A percentile compares a stretch with the other conserved stretches of the same genome.
Evolutionary conservation across 2,113 vertebrate species (phyloP).

Genomic region (Psittacara wagleri): DNA sequence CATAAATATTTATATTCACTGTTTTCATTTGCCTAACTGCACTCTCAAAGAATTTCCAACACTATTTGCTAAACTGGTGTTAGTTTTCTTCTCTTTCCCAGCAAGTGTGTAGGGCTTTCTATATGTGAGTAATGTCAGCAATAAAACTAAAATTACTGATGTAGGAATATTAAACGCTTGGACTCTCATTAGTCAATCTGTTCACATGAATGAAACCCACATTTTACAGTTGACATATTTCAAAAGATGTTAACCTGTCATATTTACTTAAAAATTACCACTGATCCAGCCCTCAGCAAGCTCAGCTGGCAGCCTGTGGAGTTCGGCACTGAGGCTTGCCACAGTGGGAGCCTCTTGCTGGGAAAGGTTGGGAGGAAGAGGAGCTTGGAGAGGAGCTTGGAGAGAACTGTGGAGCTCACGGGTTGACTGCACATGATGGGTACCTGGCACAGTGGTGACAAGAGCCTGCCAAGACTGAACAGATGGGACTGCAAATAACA

Average conservation of each 20-base stretch:
- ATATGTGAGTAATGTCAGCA: background rate
- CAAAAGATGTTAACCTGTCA: background rate
- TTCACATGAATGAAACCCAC: background rate
- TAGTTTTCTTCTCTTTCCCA: background rate
- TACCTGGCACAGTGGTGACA: background rate
- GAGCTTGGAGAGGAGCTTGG: background rate
- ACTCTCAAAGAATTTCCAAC: background rate
- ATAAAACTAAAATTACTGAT: background rate
- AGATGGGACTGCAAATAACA: background rate
- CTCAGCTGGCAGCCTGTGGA: background rate
- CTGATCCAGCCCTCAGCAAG: background rate
- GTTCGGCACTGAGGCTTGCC: background rate
- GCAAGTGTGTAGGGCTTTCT: background rate
- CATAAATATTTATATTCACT: background rate
- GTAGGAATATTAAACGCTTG: background rate
- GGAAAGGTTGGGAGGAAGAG: background rate
- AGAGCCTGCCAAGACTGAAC: background rate
- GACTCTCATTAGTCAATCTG: background rate
- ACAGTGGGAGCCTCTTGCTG: background rate
- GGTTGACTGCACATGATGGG: accelerated
- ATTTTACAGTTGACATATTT: background rate
- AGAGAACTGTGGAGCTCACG: accelerated
- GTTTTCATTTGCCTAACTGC: background rate
- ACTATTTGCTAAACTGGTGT: background rate
- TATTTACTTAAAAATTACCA: background rate